phyloP scores from a whole-genome alignment of 1,140 invertebrate genomes.

The Drosophila sproati region DNA sequence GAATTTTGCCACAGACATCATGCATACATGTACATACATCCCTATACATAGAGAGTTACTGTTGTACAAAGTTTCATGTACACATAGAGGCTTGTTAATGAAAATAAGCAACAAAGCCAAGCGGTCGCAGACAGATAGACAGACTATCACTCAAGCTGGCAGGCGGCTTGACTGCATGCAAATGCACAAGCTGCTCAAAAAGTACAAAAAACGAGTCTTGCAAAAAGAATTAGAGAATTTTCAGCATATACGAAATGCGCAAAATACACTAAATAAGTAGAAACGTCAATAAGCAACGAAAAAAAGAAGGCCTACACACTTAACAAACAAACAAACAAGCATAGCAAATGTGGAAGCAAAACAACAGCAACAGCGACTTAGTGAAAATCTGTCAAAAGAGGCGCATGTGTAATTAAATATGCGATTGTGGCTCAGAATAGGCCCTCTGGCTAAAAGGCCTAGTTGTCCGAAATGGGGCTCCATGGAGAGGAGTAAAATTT shows the following conservation, averaged over 20 bases:
- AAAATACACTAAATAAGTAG: slow-evolving; percentile 81
- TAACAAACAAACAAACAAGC: slow-evolving; percentile 60
- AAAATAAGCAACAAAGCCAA: slow-evolving; percentile 81
- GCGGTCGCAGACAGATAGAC: slow-evolving; percentile 49
- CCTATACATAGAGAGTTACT: slow-evolving; percentile 61
- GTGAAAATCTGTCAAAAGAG: slow-evolving; percentile 58
- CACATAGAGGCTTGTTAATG: slow-evolving; percentile 75
- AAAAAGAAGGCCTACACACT: slow-evolving; percentile 22
- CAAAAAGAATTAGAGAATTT: slow-evolving; percentile 62
- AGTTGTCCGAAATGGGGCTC: not conserved
- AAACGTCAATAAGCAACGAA: slow-evolving; percentile 73
- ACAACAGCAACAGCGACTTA: slow-evolving; percentile 34
- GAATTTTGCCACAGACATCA: slow-evolving; percentile 47
- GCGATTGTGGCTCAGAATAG: slow-evolving; percentile 2
- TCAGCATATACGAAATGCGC: slow-evolving; percentile 74
- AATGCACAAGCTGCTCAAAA: slow-evolving; percentile 54
- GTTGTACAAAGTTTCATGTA: slow-evolving; percentile 67
- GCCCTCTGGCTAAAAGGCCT: too few species aligned
- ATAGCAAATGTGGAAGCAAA: slow-evolving; percentile 32
- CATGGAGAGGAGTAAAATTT: slow-evolving; percentile 63
- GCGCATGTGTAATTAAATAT: slow-evolving; percentile 72
- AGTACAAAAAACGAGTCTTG: slow-evolving; percentile 64
- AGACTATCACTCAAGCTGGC: not conserved
- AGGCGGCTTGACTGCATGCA: slow-evolving; percentile 56
- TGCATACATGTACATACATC: slow-evolving; percentile 16